Percentiles rank a stretch among this genome's conserved stretches.
These are phyloP conservation scores for Buceros bicornis DNA, from an alignment of 2,797 vertebrate genomes.

Conservation along the genomic window DNA sequence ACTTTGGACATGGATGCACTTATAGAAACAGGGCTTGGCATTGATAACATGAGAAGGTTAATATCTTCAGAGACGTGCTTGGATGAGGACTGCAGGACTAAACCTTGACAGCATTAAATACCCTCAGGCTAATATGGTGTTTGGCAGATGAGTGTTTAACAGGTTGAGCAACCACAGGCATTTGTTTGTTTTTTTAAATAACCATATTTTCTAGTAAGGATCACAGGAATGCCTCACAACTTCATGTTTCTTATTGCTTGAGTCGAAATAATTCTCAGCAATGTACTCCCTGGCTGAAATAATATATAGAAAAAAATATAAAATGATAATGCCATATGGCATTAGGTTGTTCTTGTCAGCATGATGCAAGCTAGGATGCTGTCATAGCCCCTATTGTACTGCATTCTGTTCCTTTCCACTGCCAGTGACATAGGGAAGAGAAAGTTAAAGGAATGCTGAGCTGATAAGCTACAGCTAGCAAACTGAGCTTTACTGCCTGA, in stretches of 20 bases:
- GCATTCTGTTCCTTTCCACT: neutral
- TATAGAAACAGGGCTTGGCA: neutral
- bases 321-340: neutral
- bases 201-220: neutral
- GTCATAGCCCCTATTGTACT: neutral
- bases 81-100: neutral
- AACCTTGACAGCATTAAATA: neutral
- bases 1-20: neutral
- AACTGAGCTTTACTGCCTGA: neutral
- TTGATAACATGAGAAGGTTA: neutral
- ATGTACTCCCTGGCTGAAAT: neutral
- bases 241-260: neutral
- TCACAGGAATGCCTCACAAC: neutral
- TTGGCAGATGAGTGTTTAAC: neutral
- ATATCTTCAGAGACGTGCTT: neutral
- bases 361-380: neutral
- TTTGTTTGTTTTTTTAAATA: neutral
- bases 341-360: neutral
- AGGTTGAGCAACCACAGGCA: neutral
- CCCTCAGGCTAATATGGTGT: neutral
- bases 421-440: neutral
- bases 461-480: neutral
- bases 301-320: neutral
- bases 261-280: neutral
- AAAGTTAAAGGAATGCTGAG: neutral